These are phyloP conservation scores for Cancer borealis DNA, from an alignment of 2,888 invertebrate genomes.

Conservation along the genomic window DNA sequence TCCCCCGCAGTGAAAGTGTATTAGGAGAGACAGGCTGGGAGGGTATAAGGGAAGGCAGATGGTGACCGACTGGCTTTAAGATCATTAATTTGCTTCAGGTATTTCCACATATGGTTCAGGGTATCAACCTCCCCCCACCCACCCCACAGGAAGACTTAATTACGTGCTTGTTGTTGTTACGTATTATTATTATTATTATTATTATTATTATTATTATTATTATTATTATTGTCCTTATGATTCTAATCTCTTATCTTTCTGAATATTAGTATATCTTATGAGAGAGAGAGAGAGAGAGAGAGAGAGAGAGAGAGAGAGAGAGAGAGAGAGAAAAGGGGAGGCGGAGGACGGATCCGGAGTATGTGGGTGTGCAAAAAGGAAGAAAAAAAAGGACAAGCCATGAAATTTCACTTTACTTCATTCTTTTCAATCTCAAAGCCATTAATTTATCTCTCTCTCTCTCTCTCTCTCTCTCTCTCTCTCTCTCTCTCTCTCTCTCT, in stretches of 20 bases:
- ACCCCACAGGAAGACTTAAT: background rate
- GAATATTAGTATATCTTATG: too few species aligned
- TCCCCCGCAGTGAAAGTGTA: too few species aligned
- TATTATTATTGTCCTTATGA: too few species aligned
- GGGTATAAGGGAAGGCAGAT: background rate
- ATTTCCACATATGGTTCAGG: background rate
- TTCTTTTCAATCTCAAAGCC: background rate
- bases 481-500: background rate
- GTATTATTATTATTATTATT: too few species aligned
- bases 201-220: too few species aligned
- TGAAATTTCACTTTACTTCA: background rate
- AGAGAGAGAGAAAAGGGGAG: background rate
- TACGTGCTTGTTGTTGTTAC: background rate
- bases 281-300: too few species aligned
- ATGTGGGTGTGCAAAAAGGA: background rate
- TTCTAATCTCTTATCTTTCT: too few species aligned
- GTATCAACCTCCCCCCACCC: background rate
- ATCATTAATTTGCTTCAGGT: background rate
- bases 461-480: constrained; percentile 26
- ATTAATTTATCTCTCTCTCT: background rate
- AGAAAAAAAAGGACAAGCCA: background rate
- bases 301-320: too few species aligned
- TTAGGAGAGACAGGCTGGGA: too few species aligned
- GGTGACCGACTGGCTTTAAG: background rate
- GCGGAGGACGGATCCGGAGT: background rate